phyloP scores from a whole-genome alignment of 2,113 vertebrate genomes.

The Cichladusa arquata region DNA sequence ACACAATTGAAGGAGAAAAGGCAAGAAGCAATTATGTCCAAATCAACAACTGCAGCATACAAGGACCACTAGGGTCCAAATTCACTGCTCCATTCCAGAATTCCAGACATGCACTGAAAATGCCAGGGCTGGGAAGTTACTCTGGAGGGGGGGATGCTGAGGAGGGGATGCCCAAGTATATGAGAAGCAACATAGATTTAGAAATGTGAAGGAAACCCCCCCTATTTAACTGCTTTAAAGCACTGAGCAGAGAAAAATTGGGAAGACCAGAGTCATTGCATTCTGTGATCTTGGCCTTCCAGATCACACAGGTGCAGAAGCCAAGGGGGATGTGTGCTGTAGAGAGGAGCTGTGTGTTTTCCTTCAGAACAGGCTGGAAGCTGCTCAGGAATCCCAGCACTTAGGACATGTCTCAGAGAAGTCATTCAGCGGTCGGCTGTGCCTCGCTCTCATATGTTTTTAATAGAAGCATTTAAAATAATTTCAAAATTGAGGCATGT shows the following conservation, averaged over 20 bases:
- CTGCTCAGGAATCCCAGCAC: not conserved
- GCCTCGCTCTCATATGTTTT: not conserved
- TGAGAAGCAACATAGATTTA: not conserved
- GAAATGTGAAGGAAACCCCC: not conserved
- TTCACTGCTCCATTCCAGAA: not conserved
- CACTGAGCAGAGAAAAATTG: not conserved
- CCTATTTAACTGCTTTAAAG: not conserved
- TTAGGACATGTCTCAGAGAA: not conserved
- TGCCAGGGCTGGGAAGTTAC: not conserved
- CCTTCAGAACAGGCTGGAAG: not conserved
- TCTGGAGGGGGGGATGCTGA: not conserved
- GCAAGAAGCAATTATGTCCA: accelerated
- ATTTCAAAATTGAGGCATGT: not conserved
- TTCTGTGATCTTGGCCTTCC: not conserved
- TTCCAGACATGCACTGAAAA: not conserved
- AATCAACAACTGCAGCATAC: not conserved
- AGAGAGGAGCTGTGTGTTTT: not conserved
- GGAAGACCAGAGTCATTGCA: not conserved
- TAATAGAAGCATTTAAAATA: constrained; percentile 16
- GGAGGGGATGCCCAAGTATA: not conserved
- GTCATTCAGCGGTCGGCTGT: not conserved
- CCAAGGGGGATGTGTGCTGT: accelerated
- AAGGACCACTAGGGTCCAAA: not conserved
- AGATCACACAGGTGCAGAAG: not conserved
- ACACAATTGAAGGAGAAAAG: not conserved